These are phyloP conservation scores for Chloroclystis v-ata DNA, from an alignment of 2,888 invertebrate species.

Conservation along the genomic window DNA sequence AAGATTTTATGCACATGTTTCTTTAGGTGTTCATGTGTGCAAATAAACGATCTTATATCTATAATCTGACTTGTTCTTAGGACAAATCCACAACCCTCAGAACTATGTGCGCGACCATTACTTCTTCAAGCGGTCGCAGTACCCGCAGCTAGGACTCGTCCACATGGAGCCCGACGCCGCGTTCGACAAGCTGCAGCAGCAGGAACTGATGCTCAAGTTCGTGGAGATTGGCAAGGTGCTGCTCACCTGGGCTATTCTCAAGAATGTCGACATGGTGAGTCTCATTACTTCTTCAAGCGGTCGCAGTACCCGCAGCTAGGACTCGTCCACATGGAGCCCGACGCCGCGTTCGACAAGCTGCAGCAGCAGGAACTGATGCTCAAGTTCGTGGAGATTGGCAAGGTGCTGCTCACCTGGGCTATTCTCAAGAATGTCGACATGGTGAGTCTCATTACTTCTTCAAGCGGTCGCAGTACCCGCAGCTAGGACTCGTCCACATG, in stretches of 20 bases:
- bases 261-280: conserved; percentile 92
- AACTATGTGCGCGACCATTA: conserved; percentile 97
- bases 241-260: conserved; percentile 93
- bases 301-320: conserved; percentile 98
- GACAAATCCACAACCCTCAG: conserved; percentile 96
- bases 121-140: conserved; percentile 97
- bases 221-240: conserved; percentile 98
- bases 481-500: conserved; percentile 95
- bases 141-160: conserved; percentile 96
- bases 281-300: conserved; percentile 93
- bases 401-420: conserved; percentile 94
- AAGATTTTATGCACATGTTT: too few relatives aligned
- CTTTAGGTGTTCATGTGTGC: too few relatives aligned
- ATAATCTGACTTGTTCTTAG: conserved; percentile 69
- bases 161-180: conserved; percentile 96
- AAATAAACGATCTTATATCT: too few relatives aligned
- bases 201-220: conserved; percentile 95
- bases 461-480: conserved; percentile 98
- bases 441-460: conserved; percentile 90
- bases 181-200: conserved; percentile 91
- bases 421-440: conserved; percentile 94
- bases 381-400: conserved; percentile 98
- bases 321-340: conserved; percentile 94
- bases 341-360: conserved; percentile 92
- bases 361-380: conserved; percentile 93